phyloP scores from a whole-genome alignment of 1,140 invertebrate species.

The Gonatopus flavifemur region DNA sequence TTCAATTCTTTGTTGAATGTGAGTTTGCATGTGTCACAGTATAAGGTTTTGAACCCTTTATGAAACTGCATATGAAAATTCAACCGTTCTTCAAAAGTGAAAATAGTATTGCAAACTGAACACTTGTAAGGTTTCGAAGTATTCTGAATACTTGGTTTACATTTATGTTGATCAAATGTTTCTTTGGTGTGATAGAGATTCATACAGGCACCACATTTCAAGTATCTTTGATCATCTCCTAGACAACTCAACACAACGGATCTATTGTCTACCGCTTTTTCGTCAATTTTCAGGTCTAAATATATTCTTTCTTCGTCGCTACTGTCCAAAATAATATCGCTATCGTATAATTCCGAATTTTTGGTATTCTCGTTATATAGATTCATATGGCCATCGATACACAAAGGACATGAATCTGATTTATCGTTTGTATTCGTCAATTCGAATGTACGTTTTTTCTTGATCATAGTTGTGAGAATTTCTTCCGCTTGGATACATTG shows the following conservation, averaged over 20 bases:
- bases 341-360: slow-evolving; percentile 27
- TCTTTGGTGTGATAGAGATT: slow-evolving; percentile 39
- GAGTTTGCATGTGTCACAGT: slow-evolving; percentile 33
- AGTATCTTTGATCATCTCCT: slow-evolving; percentile 29
- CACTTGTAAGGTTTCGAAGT: slow-evolving; percentile 37
- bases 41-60: slow-evolving; percentile 23
- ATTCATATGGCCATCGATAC: slow-evolving; percentile 30
- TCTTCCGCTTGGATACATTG: slow-evolving; percentile 35
- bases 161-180: slow-evolving; percentile 33
- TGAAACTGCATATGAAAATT: slow-evolving; percentile 39
- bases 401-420: slow-evolving; percentile 32
- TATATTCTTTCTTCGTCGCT: slow-evolving; percentile 33
- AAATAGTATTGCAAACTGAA: slow-evolving; percentile 25
- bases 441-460: slow-evolving; percentile 13
- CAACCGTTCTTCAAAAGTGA: slow-evolving; percentile 36
- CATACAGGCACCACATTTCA: slow-evolving; percentile 39
- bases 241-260: slow-evolving; percentile 26
- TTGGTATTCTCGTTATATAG: slow-evolving; percentile 11
- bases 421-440: slow-evolving; percentile 5
- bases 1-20: slow-evolving; percentile 39
- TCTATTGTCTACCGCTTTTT: slow-evolving; percentile 13
- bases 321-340: slow-evolving; percentile 35
- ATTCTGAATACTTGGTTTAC: slow-evolving; percentile 31
- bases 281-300: slow-evolving; percentile 14
- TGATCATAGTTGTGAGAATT: slow-evolving; percentile 25